A percentile compares a stretch with the other conserved stretches of the same genome.
Evolutionary conservation across 30 jellyfish, hydroid and myxozoan species (phyloP).

Genomic region (Hydractinia echinata): DNA sequence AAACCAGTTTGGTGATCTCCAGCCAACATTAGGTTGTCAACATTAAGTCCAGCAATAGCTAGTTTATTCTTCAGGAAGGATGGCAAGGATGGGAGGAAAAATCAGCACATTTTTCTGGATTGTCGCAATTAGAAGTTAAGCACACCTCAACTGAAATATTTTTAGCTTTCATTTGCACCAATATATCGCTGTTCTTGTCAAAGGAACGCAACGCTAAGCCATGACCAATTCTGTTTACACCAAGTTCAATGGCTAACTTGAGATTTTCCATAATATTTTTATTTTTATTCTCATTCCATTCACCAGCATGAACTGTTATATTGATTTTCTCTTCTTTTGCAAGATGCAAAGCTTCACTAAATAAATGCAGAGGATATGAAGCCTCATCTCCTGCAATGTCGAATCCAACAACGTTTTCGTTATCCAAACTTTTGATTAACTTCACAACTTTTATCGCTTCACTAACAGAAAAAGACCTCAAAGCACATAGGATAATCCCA

Average conservation of each 20-base stretch:
- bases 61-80: slow-evolving; percentile 9
- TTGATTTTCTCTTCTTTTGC: neutral
- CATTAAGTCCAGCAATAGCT: slow-evolving; percentile 15
- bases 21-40: slow-evolving; percentile 13
- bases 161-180: slow-evolving; percentile 1
- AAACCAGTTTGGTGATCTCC: slow-evolving; percentile 16
- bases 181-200: neutral
- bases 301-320: slow-evolving; percentile 24
- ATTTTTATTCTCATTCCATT: slow-evolving; percentile 3
- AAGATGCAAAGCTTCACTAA: slow-evolving; percentile 22
- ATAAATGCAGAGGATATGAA: neutral
- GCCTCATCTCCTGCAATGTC: slow-evolving; percentile 33
- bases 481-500: slow-evolving; percentile 21
- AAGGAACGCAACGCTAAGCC: slow-evolving; percentile 17
- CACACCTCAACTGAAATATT: slow-evolving; percentile 2
- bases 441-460: neutral
- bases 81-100: slow-evolving; percentile 2
- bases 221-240: slow-evolving; percentile 25
- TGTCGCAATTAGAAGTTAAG: slow-evolving; percentile 2
- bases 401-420: slow-evolving; percentile 8
- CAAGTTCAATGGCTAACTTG: neutral
- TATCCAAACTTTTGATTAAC: neutral
- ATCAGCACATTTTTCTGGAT: neutral
- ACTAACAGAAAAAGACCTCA: slow-evolving; percentile 14
- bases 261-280: neutral